Base-by-base conservation (phyloP, 2,888 invertebrate species). In the Machimus rusticus region DNA sequence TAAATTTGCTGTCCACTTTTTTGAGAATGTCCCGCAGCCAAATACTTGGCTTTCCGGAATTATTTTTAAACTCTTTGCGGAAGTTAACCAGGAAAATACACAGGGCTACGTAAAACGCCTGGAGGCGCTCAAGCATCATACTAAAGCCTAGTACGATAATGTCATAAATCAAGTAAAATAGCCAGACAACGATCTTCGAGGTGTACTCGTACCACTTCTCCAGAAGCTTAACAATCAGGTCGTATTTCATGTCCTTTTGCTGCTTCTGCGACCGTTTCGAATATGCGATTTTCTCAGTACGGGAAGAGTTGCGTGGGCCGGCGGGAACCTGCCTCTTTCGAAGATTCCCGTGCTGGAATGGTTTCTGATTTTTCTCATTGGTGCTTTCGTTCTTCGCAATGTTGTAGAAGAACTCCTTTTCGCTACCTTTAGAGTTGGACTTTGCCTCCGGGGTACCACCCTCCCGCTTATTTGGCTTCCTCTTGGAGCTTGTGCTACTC, bases 161-260 rank as follows among this genome's bases (percentile, higher is more conserved):
- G 92, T 97, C 97, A 37, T 95, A 96, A 34, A 97, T 94, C 90
- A 97, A 93, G 93, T 96, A 95, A 89, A 96, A 93, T 88, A 97
- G 94, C 97, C 97, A 97, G 87, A 95, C 94, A 87, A 96, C 92
- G 87, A 96, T 94, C 90, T 94, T 95, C 91, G 94, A 93, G 6
- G 94, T 93, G 0, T 94, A 94, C 74, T 93, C 94, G 12, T 94
- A 93, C 95, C 95, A 95, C 87, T 94, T 93, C 88, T 94, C 94
- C 92, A 91, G 93, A 90, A 90, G 91, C 88, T 91, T 94, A 92
- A 90, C 90, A 90, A 89, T 91, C 90, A 91, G 89, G 93, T 94
- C 93, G 93, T 95, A 92, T 89, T 93, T 91, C 93, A 93, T 87
- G 93, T 94, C 79, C 81, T 46, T 84, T 28, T 55, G 77, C 9